Base-by-base conservation (phyloP, 53 echinoderm and acorn worm species). In the Holothuria leucospilota region DNA sequence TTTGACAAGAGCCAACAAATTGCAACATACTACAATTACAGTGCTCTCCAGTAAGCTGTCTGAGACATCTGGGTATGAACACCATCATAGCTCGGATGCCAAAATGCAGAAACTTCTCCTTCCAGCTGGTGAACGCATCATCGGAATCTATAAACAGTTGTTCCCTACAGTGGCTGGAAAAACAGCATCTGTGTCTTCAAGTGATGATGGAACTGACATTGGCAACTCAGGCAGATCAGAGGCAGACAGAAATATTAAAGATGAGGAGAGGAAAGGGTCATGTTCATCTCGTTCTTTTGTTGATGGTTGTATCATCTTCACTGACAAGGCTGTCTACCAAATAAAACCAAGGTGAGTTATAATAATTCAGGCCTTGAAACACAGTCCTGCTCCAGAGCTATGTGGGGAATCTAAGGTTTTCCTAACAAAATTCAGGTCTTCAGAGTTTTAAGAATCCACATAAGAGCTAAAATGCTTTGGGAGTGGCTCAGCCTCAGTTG, bases 61-160 rank as follows among this genome's bases (percentile, higher is more conserved):
- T 5, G 84, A 83, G 38, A 67, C 63, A 18, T 66, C 84, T 26
- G 81, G 62, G 29, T 59, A 88, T 38, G 91, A 90, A 46, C 91
- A 93, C 29, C 71, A 78, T 16, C 71, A 66, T 53, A 93, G 89
- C 40, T 73, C 84, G 67, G 94, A 91, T 64, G 91, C 96, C 63
- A 75, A 94, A 34, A 82, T 94, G 51, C 96, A 96, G 84, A 87
- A 80, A 18, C 92, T 94, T 79, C 56, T 56, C 51, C 89, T 96
- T 41, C 93, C 93, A 12, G 69, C 81, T 16, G 86, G 84, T 25
- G 93, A 96, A 66, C 63, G 77, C 6, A 87, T 94, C 21, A 13
- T 96, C 16, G 90, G 77, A 20, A 82, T 96, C 41, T 94, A 90
- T 65, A 82, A 68, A 29, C 87, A 85, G 18, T 21, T 30, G 29